Percentiles rank a stretch among this genome's conserved stretches.
Conservation (phyloP, 1,140 invertebrate species). For the Paramacrobiotus metropolitanus region DNA sequence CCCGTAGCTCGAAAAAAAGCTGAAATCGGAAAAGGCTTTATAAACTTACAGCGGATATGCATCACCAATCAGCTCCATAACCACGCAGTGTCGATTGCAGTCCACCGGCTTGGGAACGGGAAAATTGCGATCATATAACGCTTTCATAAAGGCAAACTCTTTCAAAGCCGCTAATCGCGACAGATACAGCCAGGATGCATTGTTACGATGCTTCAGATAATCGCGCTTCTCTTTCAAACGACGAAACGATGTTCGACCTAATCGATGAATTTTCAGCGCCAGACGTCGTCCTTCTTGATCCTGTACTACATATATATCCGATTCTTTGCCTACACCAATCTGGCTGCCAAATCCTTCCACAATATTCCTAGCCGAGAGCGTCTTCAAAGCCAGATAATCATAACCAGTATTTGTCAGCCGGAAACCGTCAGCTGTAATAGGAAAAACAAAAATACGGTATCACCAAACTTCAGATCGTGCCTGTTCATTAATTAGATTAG, state of each 20-base stretch:
- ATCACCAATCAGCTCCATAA: slow-evolving; percentile 66
- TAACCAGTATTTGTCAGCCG: slow-evolving; percentile 84
- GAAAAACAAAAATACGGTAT: too few species aligned
- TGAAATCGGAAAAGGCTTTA: neutral
- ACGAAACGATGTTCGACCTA: slow-evolving; percentile 85
- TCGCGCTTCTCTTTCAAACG: slow-evolving; percentile 88
- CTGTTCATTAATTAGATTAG: too few species aligned
- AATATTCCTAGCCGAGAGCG: slow-evolving; percentile 46
- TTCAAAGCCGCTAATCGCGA: slow-evolving; percentile 84
- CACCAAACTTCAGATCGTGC: too few species aligned
- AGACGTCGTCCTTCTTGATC: slow-evolving; percentile 36
- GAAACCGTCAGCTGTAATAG: slow-evolving; percentile 66
- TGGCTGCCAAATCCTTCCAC: slow-evolving; percentile 82
- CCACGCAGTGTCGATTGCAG: slow-evolving; percentile 79
- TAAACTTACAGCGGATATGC: slow-evolving; percentile 29
- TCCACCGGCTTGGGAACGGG: slow-evolving; percentile 86
- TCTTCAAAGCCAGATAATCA: slow-evolving; percentile 83
- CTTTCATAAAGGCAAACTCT: slow-evolving; percentile 96
- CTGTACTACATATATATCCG: slow-evolving; percentile 30
- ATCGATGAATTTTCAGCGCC: slow-evolving; percentile 69
- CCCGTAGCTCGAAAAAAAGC: neutral
- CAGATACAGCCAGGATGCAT: slow-evolving; percentile 86
- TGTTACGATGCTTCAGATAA: slow-evolving; percentile 73
- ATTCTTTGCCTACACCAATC: slow-evolving; percentile 96
- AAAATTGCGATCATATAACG: slow-evolving; percentile 63